Conservation (phyloP, 2,797 vertebrate genomes). For the Artibeus jamaicensis region DNA sequence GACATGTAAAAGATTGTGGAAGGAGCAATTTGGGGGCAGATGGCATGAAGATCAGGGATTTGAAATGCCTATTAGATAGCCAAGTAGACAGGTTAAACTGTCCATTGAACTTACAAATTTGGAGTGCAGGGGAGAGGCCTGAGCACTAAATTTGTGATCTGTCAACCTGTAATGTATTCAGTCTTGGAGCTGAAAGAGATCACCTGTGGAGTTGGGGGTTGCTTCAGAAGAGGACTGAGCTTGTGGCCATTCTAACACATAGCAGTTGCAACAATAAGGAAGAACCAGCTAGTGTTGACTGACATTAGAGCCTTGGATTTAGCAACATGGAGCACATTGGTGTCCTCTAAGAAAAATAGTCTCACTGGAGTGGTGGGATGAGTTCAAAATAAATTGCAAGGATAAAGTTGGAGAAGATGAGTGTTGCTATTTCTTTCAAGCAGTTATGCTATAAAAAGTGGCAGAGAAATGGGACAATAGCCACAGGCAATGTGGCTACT, state of each 20-base stretch:
- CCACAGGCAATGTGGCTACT: background rate
- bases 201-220: background rate
- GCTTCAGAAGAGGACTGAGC: background rate
- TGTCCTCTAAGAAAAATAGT: constrained; percentile 16
- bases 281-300: background rate
- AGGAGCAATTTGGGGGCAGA: background rate
- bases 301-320: background rate
- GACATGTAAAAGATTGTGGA: background rate
- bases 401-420: background rate
- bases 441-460: background rate
- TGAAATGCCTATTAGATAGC: background rate
- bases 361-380: background rate
- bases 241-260: background rate
- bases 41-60: background rate
- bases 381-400: background rate
- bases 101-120: background rate
- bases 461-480: background rate
- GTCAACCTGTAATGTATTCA: background rate
- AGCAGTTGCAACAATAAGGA: background rate
- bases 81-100: background rate
- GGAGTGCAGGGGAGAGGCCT: background rate
- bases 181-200: background rate
- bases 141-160: background rate
- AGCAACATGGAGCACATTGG: background rate
- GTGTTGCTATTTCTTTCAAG: background rate